These are phyloP conservation scores for Rhyzopertha dominica DNA, from an alignment of 1,140 invertebrate genomes.

Conservation along the genomic window DNA sequence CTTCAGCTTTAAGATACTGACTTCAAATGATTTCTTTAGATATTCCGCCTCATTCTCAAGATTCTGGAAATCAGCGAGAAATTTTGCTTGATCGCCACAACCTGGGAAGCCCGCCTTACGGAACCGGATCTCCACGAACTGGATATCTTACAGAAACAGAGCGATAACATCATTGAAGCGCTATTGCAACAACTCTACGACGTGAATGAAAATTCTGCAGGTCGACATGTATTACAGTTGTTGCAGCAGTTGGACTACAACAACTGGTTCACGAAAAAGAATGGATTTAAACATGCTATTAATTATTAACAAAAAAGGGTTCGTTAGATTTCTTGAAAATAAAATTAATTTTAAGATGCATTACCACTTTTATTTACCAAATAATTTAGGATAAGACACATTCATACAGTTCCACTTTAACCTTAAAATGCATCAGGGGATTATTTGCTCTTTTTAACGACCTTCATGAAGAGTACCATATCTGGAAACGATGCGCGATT, in stretches of 20 bases:
- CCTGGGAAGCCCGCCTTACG: constrained; percentile 48
- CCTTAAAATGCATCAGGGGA: too few species aligned
- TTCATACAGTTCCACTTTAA: too few species aligned
- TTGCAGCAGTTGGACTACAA: constrained; percentile 70
- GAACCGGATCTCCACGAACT: constrained; percentile 44
- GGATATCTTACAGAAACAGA: constrained; percentile 45
- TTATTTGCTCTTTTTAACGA: constrained; percentile 59
- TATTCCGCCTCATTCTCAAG: too few species aligned
- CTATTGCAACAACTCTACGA: constrained; percentile 57
- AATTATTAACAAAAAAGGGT: too few species aligned
- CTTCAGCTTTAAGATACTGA: too few species aligned
- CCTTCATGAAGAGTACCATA: constrained; percentile 78
- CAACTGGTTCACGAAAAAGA: constrained; percentile 63
- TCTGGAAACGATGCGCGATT: constrained; percentile 49
- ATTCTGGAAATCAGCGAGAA: constrained; percentile 53
- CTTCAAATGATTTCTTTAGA: too few species aligned
- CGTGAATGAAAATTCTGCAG: constrained; percentile 58
- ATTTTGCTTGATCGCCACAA: constrained; percentile 50
- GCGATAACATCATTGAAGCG: constrained; percentile 53
- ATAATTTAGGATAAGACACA: too few species aligned
- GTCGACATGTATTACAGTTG: constrained; percentile 62
- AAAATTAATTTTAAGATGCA: too few species aligned
- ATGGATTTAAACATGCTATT: too few species aligned
- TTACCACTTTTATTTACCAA: too few species aligned
- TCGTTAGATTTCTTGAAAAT: too few species aligned